Evolutionary conservation across 2,797 vertebrate species (phyloP).

Genomic region (Anguilla pacifica): DNA sequence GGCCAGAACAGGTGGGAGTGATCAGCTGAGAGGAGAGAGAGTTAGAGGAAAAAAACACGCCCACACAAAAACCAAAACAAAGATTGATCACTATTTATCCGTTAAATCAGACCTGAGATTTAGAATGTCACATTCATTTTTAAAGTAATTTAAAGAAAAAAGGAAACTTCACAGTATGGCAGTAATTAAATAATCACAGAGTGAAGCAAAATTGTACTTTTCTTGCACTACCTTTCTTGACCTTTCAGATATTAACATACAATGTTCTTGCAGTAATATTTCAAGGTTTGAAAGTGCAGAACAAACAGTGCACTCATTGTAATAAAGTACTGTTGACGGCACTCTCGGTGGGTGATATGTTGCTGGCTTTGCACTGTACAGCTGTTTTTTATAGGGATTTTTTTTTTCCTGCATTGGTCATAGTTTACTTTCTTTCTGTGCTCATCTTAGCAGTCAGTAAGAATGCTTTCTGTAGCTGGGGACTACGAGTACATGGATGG

Average conservation of each 20-base stretch:
- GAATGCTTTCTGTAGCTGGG: constrained; percentile 18
- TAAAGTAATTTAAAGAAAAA: not conserved
- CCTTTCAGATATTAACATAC: not conserved
- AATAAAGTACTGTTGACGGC: not conserved
- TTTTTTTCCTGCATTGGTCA: not conserved
- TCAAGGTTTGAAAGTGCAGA: not conserved
- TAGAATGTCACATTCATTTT: not conserved
- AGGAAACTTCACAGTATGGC: not conserved
- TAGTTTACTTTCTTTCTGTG: constrained; percentile 10
- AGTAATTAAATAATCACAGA: not conserved
- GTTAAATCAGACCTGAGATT: not conserved
- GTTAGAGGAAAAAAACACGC: too few relatives aligned
- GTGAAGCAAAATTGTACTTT: not conserved
- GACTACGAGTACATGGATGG: constrained; percentile 37
- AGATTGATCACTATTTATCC: too few relatives aligned
- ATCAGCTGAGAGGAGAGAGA: too few relatives aligned
- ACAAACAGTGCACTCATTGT: not conserved
- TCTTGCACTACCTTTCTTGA: not conserved
- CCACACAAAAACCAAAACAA: too few relatives aligned
- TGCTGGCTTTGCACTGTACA: not conserved
- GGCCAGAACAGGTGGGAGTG: not conserved
- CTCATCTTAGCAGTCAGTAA: constrained; percentile 6
- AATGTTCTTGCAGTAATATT: not conserved
- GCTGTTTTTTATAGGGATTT: constrained; percentile 11
- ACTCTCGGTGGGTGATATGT: not conserved